These are phyloP conservation scores for Endotricha flammealis DNA, from an alignment of 2,888 invertebrate genomes.

Conservation along the genomic window DNA sequence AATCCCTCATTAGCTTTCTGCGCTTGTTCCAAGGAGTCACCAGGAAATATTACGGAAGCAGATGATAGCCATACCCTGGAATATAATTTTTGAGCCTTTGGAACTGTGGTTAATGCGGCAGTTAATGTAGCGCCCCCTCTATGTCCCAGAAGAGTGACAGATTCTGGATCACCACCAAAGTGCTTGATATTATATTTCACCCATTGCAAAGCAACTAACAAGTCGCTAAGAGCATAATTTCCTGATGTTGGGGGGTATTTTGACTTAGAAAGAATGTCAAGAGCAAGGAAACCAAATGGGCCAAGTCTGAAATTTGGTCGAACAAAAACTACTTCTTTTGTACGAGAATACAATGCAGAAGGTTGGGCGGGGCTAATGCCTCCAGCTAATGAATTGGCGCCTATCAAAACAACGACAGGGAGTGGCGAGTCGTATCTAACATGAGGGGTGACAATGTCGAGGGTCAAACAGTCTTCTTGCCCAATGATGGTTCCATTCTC, in stretches of 20 bases:
- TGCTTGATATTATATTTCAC: conserved; percentile 88
- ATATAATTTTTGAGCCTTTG: conserved; percentile 82
- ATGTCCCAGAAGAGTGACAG: conserved; percentile 91
- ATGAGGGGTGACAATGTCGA: conserved; percentile 90
- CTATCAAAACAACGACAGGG: conserved; percentile 90
- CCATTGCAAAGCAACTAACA: conserved; percentile 87
- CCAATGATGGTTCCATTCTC: conserved; percentile 83
- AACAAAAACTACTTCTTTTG: conserved; percentile 90
- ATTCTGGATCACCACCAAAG: conserved; percentile 88
- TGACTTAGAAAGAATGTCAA: conserved; percentile 82
- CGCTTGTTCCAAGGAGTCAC: conserved; percentile 77
- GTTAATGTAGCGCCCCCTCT: conserved; percentile 91
- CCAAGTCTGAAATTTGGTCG: conserved; percentile 91
- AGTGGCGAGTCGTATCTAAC: conserved; percentile 87
- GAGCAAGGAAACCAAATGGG: conserved; percentile 88
- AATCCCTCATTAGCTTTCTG: conserved; percentile 81
- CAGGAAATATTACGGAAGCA: conserved; percentile 85
- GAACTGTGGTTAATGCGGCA: conserved; percentile 82
- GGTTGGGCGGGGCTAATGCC: conserved; percentile 87
- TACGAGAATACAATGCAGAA: conserved; percentile 85
- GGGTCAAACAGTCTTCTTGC: conserved; percentile 88
- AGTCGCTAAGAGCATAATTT: conserved; percentile 91
- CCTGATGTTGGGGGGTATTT: conserved; percentile 87
- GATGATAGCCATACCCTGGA: conserved; percentile 89
- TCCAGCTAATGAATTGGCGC: conserved; percentile 87